A percentile compares a stretch with the other conserved stretches of the same genome.
These are phyloP conservation scores for Mimas tiliae DNA, from an alignment of 2,888 invertebrate genomes.

Conservation along the genomic window DNA sequence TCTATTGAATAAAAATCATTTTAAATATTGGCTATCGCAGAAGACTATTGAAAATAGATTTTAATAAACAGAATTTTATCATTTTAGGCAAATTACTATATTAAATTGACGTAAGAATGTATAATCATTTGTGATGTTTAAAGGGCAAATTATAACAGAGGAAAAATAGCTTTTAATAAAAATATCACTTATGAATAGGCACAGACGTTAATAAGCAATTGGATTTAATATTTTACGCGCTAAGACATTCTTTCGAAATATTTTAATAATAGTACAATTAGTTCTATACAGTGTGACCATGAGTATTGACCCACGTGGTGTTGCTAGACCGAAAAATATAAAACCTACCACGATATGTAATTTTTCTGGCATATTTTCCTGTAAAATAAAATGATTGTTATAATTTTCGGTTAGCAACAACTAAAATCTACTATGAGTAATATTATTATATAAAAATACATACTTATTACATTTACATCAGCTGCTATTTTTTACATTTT, in stretches of 20 bases:
- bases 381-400: background rate
- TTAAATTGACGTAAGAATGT: too few relatives aligned
- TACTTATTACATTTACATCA: background rate
- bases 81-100: too few relatives aligned
- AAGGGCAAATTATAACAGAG: too few relatives aligned
- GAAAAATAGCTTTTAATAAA: background rate
- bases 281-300: background rate
- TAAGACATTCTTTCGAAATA: slow-evolving; percentile 9
- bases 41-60: too few relatives aligned
- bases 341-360: slow-evolving; percentile 20
- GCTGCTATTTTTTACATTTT: background rate
- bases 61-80: too few relatives aligned
- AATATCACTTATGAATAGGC: slow-evolving; percentile 19
- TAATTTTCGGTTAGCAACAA: background rate
- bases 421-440: background rate
- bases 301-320: background rate
- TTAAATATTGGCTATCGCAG: too few relatives aligned
- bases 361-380: background rate
- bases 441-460: background rate
- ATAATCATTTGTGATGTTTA: too few relatives aligned
- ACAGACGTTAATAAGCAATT: slow-evolving; percentile 20
- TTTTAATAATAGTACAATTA: slow-evolving; percentile 10
- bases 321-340: slow-evolving; percentile 16
- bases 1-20: too few relatives aligned
- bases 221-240: background rate